These are phyloP conservation scores for Fregetta grallaria DNA, from an alignment of 2,113 vertebrate species.

Conservation along the genomic window DNA sequence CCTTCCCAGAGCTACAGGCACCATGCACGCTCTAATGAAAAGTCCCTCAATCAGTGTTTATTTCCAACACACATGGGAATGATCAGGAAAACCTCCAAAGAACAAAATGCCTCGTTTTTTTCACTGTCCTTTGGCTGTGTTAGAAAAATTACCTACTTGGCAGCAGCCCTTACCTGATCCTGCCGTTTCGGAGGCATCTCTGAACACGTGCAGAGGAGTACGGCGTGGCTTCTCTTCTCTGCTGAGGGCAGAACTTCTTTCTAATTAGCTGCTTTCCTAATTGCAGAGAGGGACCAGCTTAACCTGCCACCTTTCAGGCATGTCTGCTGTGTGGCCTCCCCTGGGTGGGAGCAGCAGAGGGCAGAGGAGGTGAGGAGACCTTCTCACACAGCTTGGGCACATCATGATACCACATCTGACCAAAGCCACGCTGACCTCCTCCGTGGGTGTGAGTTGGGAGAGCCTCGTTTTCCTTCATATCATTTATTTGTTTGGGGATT, in stretches of 20 bases:
- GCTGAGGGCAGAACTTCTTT: not conserved
- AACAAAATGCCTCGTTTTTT: not conserved
- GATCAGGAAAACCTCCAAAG: not conserved
- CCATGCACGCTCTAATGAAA: not conserved
- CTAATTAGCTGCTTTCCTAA: not conserved
- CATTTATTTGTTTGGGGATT: not conserved
- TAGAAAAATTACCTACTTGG: not conserved
- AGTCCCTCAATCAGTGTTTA: not conserved
- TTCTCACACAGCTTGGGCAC: not conserved
- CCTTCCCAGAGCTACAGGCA: not conserved
- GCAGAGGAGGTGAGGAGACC: not conserved
- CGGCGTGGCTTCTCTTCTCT: rapidly evolving
- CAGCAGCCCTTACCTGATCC: not conserved
- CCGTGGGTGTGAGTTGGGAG: not conserved
- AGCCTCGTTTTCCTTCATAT: not conserved
- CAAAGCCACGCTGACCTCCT: not conserved
- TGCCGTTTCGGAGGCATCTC: not conserved
- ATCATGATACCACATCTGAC: not conserved
- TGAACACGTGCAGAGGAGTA: not conserved
- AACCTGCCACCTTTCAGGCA: not conserved
- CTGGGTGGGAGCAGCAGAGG: not conserved
- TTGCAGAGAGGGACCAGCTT: not conserved
- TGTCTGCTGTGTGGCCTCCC: rapidly evolving
- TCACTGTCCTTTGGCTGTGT: not conserved
- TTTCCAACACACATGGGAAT: not conserved